These are phyloP conservation scores for Zhuqinia jingwanae DNA, from an alignment of 2,888 invertebrate species.

Conservation along the genomic window DNA sequence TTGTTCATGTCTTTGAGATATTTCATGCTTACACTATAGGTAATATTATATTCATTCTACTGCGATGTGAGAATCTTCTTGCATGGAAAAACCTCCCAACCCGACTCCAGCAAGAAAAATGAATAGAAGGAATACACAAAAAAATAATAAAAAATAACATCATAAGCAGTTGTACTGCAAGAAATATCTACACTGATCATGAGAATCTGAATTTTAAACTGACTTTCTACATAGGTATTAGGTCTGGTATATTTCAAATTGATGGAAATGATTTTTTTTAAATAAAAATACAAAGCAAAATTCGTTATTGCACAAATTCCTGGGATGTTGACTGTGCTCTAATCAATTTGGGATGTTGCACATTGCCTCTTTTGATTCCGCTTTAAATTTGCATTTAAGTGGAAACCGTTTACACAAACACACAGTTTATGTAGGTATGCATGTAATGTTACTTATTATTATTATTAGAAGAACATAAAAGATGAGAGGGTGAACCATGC, in stretches of 20 bases:
- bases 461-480: not conserved
- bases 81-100: too few relatives aligned
- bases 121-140: too few relatives aligned
- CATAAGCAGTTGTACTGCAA: too few relatives aligned
- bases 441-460: too few relatives aligned
- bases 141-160: too few relatives aligned
- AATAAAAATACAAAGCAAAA: constrained; percentile 27
- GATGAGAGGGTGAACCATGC: constrained; percentile 3
- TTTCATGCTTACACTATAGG: too few relatives aligned
- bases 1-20: not conserved
- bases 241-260: too few relatives aligned
- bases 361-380: constrained; percentile 1
- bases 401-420: constrained; percentile 53
- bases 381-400: constrained; percentile 60
- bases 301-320: not conserved
- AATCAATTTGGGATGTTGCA: constrained; percentile 49
- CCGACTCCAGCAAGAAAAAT: too few relatives aligned
- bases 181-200: too few relatives aligned
- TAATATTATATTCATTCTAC: constrained; percentile 3
- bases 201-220: too few relatives aligned
- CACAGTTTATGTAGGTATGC: not conserved
- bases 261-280: constrained; percentile 1
- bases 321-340: not conserved
- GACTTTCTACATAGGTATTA: too few relatives aligned
- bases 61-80: too few relatives aligned